Evolutionary conservation across 2,797 vertebrate genomes (phyloP), one percentile per base, ranked within the genome.

Genomic region (Peromyscus melanophrys): DNA sequence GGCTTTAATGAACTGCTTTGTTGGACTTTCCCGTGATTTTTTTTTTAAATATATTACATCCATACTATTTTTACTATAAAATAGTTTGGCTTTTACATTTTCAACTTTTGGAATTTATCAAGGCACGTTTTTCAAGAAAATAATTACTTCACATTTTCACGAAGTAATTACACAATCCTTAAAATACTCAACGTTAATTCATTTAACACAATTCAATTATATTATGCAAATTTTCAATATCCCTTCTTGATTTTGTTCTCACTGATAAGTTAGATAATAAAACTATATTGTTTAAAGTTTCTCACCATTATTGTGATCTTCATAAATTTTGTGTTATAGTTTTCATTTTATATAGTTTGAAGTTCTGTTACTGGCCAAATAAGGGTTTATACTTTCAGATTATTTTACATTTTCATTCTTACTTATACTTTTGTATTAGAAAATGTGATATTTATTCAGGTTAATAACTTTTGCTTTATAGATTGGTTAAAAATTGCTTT

Each of bases 121-220:
- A 92, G 31, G 31, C 46, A 43, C 16, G n/a, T 94, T 90, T 90
- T 88, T 91, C 61, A 90, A 95, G 43, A 78, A 55, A 95, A 75
- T 6, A 90, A 87, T 90, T 86, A 82, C 65, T 92, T 80, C 8
- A 69, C 11, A 73, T 4, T 82, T 86, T 46, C 55, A 65, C 40
- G 34, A 82, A 59, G 71, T 78, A 25, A 78, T 83, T 95, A 63
- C 73, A 43, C 69, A 71, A 87, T 40, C 27, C 37, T 86, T 52
- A 25, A 89, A 85, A 81, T 81, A 94, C 49, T 63, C 61, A 90
- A 11, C 78, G 31, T 78, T 65, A 86, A 94, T 89, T 82, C 19
- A 55, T 83, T 87, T 76, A 89, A 55, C 73, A 43, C 11, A 85
- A 71, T 90, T 94, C 9, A 78, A 83, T 90, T 40, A 94, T 8